These are phyloP conservation scores for Morpho deidamia DNA, from an alignment of 2,888 invertebrate species.

Conservation along the genomic window DNA sequence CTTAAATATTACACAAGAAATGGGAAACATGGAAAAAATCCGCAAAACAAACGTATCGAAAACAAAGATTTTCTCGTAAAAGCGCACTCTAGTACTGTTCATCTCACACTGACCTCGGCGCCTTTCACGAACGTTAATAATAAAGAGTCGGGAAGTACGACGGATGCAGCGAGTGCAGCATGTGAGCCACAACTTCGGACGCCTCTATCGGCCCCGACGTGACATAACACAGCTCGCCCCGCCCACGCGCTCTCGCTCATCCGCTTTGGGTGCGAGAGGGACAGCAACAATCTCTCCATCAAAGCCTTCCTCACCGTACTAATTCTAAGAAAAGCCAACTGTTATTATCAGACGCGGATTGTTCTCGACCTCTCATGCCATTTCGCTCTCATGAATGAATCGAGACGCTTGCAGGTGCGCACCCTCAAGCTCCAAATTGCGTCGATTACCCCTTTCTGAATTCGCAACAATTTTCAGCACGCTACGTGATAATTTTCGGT, in stretches of 20 bases:
- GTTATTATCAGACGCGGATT: slow-evolving; percentile 70
- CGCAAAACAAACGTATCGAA: no score
- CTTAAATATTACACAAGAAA: no score
- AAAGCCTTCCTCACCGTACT: slow-evolving; percentile 66
- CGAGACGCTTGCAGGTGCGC: slow-evolving; percentile 65
- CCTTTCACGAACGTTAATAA: slow-evolving; percentile 30
- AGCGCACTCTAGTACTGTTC: slow-evolving; percentile 18
- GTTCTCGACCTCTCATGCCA: slow-evolving; percentile 56
- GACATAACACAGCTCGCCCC: slow-evolving; percentile 65
- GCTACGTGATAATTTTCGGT: slow-evolving; percentile 67
- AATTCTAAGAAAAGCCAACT: slow-evolving; percentile 74
- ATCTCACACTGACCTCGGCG: slow-evolving; percentile 41
- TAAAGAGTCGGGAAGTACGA: slow-evolving; percentile 58
- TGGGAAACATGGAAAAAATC: no score
- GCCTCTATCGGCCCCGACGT: slow-evolving; percentile 55
- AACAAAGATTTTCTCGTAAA: slow-evolving; percentile 8
- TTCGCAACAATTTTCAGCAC: slow-evolving; percentile 65
- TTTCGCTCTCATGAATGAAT: slow-evolving; percentile 70
- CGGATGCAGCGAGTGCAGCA: slow-evolving; percentile 52
- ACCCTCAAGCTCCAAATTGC: slow-evolving; percentile 59
- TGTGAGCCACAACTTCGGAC: slow-evolving; percentile 34
- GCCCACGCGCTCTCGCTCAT: slow-evolving; percentile 65
- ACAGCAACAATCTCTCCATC: slow-evolving; percentile 51
- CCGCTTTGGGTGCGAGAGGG: slow-evolving; percentile 48
- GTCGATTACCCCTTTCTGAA: slow-evolving; percentile 62